A percentile compares a stretch with the other conserved stretches of the same genome.
phyloP scores from a whole-genome alignment of 1,140 invertebrate species.

The Matsumurasca onukii region DNA sequence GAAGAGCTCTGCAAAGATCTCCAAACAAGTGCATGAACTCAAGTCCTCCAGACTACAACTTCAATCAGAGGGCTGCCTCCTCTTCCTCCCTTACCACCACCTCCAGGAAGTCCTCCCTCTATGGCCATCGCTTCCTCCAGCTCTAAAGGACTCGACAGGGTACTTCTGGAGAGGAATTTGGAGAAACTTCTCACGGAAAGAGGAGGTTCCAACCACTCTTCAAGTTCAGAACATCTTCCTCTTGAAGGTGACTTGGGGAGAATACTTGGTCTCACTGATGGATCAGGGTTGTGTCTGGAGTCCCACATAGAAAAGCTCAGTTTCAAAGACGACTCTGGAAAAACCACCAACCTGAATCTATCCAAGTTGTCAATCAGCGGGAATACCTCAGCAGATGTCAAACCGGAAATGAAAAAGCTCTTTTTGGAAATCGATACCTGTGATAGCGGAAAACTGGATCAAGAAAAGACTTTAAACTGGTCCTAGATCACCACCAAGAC shows the following conservation, averaged over 20 bases:
- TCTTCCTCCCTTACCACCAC: slow-evolving; percentile 40
- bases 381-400: neutral
- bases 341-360: slow-evolving; percentile 23
- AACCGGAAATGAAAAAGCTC: slow-evolving; percentile 29
- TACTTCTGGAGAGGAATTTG: slow-evolving; percentile 60
- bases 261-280: neutral
- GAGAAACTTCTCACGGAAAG: slow-evolving; percentile 53
- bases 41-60: slow-evolving; percentile 28
- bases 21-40: slow-evolving; percentile 38
- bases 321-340: slow-evolving; percentile 16
- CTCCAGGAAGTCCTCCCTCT: slow-evolving; percentile 43
- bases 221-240: slow-evolving; percentile 26
- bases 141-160: slow-evolving; percentile 56
- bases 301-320: slow-evolving; percentile 26
- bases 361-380: slow-evolving; percentile 18
- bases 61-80: slow-evolving; percentile 33
- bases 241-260: neutral
- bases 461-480: neutral
- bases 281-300: slow-evolving; percentile 10
- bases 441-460: neutral
- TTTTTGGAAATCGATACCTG: slow-evolving; percentile 20
- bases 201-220: slow-evolving; percentile 29
- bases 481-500: neutral
- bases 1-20: slow-evolving; percentile 51
- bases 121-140: neutral